Percentiles rank a stretch among this genome's conserved stretches.
Conservation (phyloP, 2,113 vertebrate genomes). For the Grammomys surdaster region DNA sequence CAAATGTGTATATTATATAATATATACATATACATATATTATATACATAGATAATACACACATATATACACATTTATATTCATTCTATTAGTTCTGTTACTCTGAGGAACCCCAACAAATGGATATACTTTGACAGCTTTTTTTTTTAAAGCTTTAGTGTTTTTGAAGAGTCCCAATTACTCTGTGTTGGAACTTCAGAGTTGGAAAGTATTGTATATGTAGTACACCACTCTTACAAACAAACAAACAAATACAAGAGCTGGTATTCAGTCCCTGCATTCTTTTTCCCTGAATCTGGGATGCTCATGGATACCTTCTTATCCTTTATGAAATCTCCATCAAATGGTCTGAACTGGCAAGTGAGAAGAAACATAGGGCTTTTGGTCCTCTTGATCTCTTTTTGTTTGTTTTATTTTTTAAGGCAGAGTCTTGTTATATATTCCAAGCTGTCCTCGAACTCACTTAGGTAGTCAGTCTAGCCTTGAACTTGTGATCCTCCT, state of each 20-base stretch:
- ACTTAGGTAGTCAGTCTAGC: neutral
- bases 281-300: neutral
- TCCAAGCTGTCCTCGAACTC: neutral
- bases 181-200: neutral
- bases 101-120: neutral
- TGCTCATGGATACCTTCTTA: neutral
- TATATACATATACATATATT: too few species aligned
- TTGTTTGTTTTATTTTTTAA: neutral
- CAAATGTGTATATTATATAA: too few species aligned
- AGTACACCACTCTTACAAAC: neutral
- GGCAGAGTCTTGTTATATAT: neutral
- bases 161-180: constrained; percentile 15
- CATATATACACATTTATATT: neutral
- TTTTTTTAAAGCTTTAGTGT: neutral
- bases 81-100: neutral
- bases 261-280: neutral
- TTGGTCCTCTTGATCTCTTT: neutral
- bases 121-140: neutral
- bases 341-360: neutral
- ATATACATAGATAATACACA: too few species aligned
- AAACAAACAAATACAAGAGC: neutral
- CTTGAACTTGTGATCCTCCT: neutral
- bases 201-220: neutral
- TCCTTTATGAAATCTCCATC: neutral
- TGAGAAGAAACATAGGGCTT: neutral